Base-by-base conservation (phyloP, 2,888 invertebrate genomes). In the Ceraclea dissimilis region DNA sequence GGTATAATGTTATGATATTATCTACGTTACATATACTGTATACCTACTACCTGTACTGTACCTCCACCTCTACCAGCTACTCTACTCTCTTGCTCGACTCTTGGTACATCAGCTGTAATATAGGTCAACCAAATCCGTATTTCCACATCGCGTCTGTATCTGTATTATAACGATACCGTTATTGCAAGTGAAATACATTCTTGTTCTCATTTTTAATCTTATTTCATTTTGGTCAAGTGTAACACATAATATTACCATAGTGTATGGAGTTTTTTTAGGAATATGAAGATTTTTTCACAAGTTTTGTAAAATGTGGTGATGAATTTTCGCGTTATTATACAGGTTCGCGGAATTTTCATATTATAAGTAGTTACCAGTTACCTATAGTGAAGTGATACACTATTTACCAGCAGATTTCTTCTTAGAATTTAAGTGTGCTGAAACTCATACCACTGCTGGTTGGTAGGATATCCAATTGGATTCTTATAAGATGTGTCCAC, bases 111-210 rank as follows among this genome's bases (percentile, higher is more conserved):
- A 50, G 48, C 54, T 51, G 48, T 54, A 58, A 58, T 58, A 58
- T 58, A 58, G 58, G 58, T 58, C 58, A 58, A 55, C 46, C 58
- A 55, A 58, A 57, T 57, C 57, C 57, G 57, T 57, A 54, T 57
- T 57, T 57, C 51, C 54, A 57, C 57, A 53, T 51, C 53, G 57
- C 57, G 50, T 57, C 57, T 57, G 43, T 54, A 49, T 54, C 20
- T 26, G 26, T 26, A 26, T 26, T 26, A 26, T 26, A 26, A 4
- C 26, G 26, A 54, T 54, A 54, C 54, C 54, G 54, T 54, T 54
- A 54, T 50, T 54, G 54, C 54, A 49, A 54, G 54, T 49, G 54
- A 54, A 54, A 54, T 54, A 54, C 39, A 54, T 54, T 49, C 39
- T 54, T 48, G 54, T 16, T 21, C 50, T 31, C 33, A 33, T 39